Conservation (phyloP, 2,888 invertebrate species). For the Bellardia bayeri region DNA sequence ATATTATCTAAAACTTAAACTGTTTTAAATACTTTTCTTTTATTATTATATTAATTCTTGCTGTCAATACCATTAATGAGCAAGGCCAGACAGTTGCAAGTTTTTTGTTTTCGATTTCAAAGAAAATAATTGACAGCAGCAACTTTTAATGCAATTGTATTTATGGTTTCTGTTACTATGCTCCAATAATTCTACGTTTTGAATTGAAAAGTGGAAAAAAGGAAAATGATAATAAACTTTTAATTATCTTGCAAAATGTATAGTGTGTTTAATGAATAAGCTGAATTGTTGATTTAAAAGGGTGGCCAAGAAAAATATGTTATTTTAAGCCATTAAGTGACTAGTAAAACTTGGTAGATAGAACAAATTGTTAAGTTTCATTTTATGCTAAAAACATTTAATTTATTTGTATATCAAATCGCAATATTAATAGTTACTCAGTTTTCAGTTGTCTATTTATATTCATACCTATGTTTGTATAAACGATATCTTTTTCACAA, state of each 20-base stretch:
- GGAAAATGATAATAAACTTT: slow-evolving; percentile 2
- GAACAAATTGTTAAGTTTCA: no score
- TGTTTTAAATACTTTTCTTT: no score
- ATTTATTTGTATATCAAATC: no score
- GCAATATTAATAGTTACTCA: no score
- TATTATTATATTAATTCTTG: no score
- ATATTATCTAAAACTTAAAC: no score
- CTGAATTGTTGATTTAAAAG: neutral
- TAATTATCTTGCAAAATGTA: slow-evolving; percentile 24
- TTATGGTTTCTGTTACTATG: slow-evolving; percentile 40
- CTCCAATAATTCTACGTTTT: slow-evolving; percentile 49
- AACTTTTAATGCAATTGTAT: slow-evolving; percentile 24
- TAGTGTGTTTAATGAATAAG: slow-evolving; percentile 1
- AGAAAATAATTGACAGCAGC: slow-evolving; percentile 24
- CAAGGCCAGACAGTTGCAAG: neutral
- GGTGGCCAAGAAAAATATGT: neutral
- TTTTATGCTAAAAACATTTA: no score
- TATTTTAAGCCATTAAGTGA: neutral
- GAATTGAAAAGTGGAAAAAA: slow-evolving; percentile 10
- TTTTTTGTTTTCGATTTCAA: slow-evolving; percentile 10
- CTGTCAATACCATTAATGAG: neutral
- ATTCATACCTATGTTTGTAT: no score
- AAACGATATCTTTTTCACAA: no score
- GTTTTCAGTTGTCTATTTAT: no score
- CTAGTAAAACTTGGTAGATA: no score